phyloP scores from a whole-genome alignment of 2,113 vertebrate genomes.

The Istiophorus platypterus region DNA sequence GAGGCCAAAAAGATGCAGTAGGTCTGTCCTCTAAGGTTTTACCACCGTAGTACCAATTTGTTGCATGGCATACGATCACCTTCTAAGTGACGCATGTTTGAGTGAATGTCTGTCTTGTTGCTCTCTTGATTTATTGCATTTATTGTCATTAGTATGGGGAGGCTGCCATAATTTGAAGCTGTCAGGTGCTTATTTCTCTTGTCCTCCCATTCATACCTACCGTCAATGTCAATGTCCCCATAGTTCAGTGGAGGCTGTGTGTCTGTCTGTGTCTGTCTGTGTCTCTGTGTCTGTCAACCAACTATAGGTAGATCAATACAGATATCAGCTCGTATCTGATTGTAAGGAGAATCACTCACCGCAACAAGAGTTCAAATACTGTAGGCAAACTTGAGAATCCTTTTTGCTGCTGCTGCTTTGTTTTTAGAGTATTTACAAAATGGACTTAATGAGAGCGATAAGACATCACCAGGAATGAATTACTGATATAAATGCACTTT shows the following conservation, averaged over 20 bases:
- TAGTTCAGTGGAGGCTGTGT: slow-evolving; percentile 32
- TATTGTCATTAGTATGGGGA: slow-evolving; percentile 19
- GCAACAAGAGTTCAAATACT: slow-evolving; percentile 66
- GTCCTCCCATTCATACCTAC: slow-evolving; percentile 34
- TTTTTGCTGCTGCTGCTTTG: slow-evolving; percentile 76
- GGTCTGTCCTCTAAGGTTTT: slow-evolving; percentile 49
- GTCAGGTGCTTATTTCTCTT: slow-evolving; percentile 49
- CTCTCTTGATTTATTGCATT: slow-evolving; percentile 40
- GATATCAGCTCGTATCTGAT: slow-evolving; percentile 21
- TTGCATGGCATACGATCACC: slow-evolving; percentile 74
- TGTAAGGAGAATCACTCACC: slow-evolving; percentile 40
- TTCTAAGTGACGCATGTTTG: slow-evolving; percentile 69
- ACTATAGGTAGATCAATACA: slow-evolving; percentile 44
- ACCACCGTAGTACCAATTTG: slow-evolving; percentile 58
- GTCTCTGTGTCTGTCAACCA: background rate
- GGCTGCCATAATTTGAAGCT: slow-evolving; percentile 56
- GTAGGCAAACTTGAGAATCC: slow-evolving; percentile 65
- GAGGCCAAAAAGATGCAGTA: slow-evolving; percentile 50
- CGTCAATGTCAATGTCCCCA: slow-evolving; percentile 30
- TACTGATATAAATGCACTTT: slow-evolving; percentile 82
- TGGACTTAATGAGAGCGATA: slow-evolving; percentile 58
- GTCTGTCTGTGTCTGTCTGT: background rate
- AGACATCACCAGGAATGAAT: slow-evolving; percentile 70
- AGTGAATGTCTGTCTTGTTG: slow-evolving; percentile 57
- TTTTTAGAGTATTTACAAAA: slow-evolving; percentile 70